Evolutionary conservation across 2,113 vertebrate species (phyloP), one percentile per base, ranked within the genome.

Genomic region (Rhineura floridana): DNA sequence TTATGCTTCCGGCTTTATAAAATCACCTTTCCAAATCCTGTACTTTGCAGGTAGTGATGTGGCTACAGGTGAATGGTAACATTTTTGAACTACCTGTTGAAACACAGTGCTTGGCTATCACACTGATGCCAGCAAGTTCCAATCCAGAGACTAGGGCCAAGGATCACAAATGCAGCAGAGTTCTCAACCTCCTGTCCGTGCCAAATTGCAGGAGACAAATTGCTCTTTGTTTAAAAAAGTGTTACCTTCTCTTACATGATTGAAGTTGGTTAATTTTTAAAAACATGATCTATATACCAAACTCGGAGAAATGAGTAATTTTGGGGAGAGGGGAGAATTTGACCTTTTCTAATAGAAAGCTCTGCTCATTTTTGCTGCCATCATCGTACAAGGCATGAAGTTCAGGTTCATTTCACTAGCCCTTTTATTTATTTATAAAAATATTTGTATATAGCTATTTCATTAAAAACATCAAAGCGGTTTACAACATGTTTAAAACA

Each of bases 51-150:
- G 12, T 52, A 25, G 28, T n/a, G 13, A 70, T 50, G 65, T 17
- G 33, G 28, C 21, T 72, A 52, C 65, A 36, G 6, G 42, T 30
- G 28, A 84, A 39, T 3, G 23, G 13, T n/a, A 84, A 42, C 42
- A 6, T 15, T 5, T 8, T 10, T 13, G 21, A 2, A 50, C 46
- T 28, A 1, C 25, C 44, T 50, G 28, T 3, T 50, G 25, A 30
- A 5, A 70, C 7, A n/a, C n/a, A n/a, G n/a, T 81, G 0, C 17
- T 73, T 42, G 65, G 11, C 7, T 33, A 46, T 3, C 30, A 82
- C 25, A 21, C 3, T 3, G 28, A 63, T 80, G 76, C 81, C 2
- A 65, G 0, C 0, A 63, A 19, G 0, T 0, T 3, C 25, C 15
- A 79, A 4, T 59, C 39, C 67, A 75, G 52, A 33, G n/a, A 7